Evolutionary conservation across 2,797 vertebrate genomes (phyloP), one percentile per base, ranked within the genome.

Genomic region (Sebastiscus tertius): DNA sequence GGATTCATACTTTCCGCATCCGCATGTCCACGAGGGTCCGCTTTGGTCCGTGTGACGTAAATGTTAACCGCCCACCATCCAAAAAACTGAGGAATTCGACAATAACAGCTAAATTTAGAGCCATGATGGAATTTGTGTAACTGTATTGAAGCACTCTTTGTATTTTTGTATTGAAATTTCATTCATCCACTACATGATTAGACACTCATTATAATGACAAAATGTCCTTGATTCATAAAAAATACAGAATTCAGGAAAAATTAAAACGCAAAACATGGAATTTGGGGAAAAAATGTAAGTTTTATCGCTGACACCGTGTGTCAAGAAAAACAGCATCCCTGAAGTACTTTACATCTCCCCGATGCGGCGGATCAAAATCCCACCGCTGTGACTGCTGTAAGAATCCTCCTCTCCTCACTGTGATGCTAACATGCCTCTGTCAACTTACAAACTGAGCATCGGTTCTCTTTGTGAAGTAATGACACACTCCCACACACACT

Each of bases 381-480:
- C 52, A 34, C 55, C 4, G 60, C 59, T 75, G 65, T 68, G 59
- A 82, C 49, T 68, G 55, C 62, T 81, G 29, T 31, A 73, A 72
- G 56, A 75, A 74, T 22, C 72, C 63, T 74, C 62, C 66, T 71
- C 75, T 61, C 62, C 71, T 69, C 16, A 27, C 80, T 83, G 62
- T 59, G 66, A 85, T 70, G 77, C 55, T 64, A 85, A 80, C 60
- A 63, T 10, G 63, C 8, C 52, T 79, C 72, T 77, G 72, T 87
- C 71, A 77, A 64, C 73, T 75, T 77, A 72, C 77, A 85, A 85
- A 69, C 11, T 3, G 13, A 81, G 72, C 79, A 58, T 67, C 85
- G 56, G 70, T 49, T 84, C 16, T 75, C 78, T 87, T 83, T 93
- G 87, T 87, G 77, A 73, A 66, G 73, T 74, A 31, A 61, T 65